Evolutionary conservation across 1,140 invertebrate genomes (phyloP).

Genomic region (Ditylenchus dipsaci): DNA sequence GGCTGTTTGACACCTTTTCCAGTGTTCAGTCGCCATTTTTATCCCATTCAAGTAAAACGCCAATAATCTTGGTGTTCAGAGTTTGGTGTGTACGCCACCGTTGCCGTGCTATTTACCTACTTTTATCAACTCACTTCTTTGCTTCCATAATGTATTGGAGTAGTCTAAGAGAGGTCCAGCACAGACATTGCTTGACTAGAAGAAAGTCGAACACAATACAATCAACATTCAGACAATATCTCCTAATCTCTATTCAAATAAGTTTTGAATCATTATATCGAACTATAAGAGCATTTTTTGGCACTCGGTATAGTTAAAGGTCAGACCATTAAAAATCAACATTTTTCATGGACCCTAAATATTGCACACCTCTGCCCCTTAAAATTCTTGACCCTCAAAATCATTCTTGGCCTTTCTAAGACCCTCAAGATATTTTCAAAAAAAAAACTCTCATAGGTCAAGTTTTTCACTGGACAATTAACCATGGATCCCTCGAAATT

Average conservation of each 20-base stretch:
- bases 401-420: too few species aligned
- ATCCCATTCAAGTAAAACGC: neutral
- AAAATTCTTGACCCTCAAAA: too few species aligned
- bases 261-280: neutral
- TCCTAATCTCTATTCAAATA: neutral
- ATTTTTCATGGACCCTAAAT: neutral
- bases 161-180: slow-evolving; percentile 50
- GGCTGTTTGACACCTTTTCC: slow-evolving; percentile 73
- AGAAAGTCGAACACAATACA: neutral
- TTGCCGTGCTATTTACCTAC: slow-evolving; percentile 60
- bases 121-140: slow-evolving; percentile 60
- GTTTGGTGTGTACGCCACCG: slow-evolving; percentile 57
- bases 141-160: slow-evolving; percentile 56
- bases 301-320: too few species aligned
- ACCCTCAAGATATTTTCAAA: too few species aligned
- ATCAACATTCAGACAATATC: neutral
- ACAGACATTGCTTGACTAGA: slow-evolving; percentile 54
- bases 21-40: slow-evolving; percentile 61
- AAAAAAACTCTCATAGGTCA: too few species aligned
- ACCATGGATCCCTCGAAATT: too few species aligned
- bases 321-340: too few species aligned
- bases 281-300: too few species aligned
- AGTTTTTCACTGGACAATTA: too few species aligned
- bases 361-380: too few species aligned
- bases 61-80: slow-evolving; percentile 36